These are phyloP conservation scores for Catharus bicknelli DNA, from an alignment of 2,113 vertebrate species.

Conservation along the genomic window DNA sequence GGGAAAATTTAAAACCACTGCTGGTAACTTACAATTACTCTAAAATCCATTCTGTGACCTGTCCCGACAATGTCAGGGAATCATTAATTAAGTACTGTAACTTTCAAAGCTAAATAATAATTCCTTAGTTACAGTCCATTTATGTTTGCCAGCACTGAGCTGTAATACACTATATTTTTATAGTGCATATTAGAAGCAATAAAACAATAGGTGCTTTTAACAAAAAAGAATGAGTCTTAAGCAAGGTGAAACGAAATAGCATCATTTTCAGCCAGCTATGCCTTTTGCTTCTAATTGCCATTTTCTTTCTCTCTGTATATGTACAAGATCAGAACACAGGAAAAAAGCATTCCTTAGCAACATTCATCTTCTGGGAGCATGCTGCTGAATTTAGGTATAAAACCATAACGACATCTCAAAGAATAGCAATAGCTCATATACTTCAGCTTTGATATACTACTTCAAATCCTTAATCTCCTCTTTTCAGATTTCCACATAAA, in stretches of 20 bases:
- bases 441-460: not conserved
- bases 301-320: not conserved
- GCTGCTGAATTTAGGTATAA: slow-evolving; percentile 8
- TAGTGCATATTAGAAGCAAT: not conserved
- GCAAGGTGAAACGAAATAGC: slow-evolving; percentile 10
- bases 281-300: slow-evolving; percentile 5
- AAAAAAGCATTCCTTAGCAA: slow-evolving; percentile 22
- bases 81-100: not conserved
- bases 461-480: slow-evolving; percentile 53
- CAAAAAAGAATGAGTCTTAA: not conserved
- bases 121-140: not conserved
- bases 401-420: not conserved
- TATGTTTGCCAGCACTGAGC: not conserved
- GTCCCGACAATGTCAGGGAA: not conserved
- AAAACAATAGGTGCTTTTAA: slow-evolving; percentile 4
- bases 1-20: not conserved
- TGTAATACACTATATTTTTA: not conserved
- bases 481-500: slow-evolving; percentile 42
- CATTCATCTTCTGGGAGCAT: slow-evolving; percentile 1
- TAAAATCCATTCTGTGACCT: not conserved
- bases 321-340: slow-evolving; percentile 13
- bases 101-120: not conserved
- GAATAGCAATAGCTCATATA: not conserved
- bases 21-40: not conserved
- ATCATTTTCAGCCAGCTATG: not conserved